A percentile compares a stretch with the other conserved stretches of the same genome.
Evolutionary conservation across 2,113 vertebrate species (phyloP).

Genomic region (Lanius collurio): DNA sequence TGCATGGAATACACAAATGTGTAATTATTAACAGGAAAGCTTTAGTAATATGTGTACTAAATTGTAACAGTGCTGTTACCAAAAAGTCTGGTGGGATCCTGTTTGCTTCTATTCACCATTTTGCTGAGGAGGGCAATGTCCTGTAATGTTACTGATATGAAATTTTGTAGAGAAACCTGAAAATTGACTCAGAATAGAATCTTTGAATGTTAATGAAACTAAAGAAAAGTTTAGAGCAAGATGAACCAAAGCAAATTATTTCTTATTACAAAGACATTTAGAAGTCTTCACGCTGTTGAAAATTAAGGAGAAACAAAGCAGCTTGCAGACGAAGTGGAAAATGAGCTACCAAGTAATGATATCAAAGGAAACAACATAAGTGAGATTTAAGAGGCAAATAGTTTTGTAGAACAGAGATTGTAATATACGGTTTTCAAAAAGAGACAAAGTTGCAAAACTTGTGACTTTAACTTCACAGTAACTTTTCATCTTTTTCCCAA

Average conservation of each 20-base stretch:
- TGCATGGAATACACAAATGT: not conserved
- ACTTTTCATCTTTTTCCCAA: not conserved
- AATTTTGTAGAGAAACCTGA: not conserved
- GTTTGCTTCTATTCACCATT: not conserved
- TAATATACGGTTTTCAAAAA: constrained; percentile 15
- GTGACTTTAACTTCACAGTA: not conserved
- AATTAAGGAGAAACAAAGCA: constrained; percentile 26
- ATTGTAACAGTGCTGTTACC: not conserved
- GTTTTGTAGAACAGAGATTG: constrained; percentile 12
- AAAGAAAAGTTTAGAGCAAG: not conserved
- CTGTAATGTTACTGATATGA: not conserved
- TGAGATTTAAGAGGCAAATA: constrained; percentile 42
- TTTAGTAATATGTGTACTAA: not conserved
- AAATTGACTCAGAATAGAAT: not conserved
- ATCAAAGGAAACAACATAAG: constrained; percentile 43
- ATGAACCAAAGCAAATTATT: not conserved
- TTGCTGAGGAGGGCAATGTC: not conserved
- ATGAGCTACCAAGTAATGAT: constrained; percentile 11
- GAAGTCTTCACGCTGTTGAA: not conserved
- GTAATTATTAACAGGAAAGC: not conserved
- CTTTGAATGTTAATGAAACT: not conserved
- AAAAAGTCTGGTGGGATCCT: not conserved
- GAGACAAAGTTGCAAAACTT: not conserved
- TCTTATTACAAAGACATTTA: not conserved
- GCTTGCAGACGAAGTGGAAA: constrained; percentile 35